Base-by-base conservation (phyloP, 2,797 vertebrate species). In the Poeciliopsis gracilis region DNA sequence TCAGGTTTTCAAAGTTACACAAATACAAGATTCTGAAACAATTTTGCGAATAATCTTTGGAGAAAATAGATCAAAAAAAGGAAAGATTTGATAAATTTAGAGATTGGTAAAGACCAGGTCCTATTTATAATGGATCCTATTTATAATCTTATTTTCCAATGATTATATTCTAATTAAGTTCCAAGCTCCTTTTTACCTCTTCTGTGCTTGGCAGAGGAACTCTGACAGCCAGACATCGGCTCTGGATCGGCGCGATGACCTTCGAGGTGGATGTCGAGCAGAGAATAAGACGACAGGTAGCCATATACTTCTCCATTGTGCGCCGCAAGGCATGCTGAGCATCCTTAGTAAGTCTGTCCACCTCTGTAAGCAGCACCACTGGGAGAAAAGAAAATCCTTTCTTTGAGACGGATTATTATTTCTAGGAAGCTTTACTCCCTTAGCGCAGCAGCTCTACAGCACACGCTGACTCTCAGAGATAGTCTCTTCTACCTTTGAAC, bases 221-320 rank as follows among this genome's bases (percentile, higher is more conserved):
- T 77, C 98, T 94, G 75, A 99, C 82, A 4, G 97, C 97, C 91
- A 99, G 93, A 82, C 98, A 99, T 78, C 98, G 95, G 88, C 98
- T 99, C 77, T 97, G 94, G 88, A 99, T 99, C 1, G 98, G 98
- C 4, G 95, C 94, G 41, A 99, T 99, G 79, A 99, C 96, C 93
- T 98, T 99, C 38, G 98, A 99, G 71, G 97, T 97, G 76, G 98
- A 99, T 87, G 96, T 99, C 71, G 97, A 98, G 93, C 97, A 99
- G 78, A 99, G 92, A 90, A 99, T 97, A 90, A 99, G 85, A 4
- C 98, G 96, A 91, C 98, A 99, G 76, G 97, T 99, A 2, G 95
- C 84, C 98, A 98, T 99, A 82, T 99, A 99, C 86, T 99, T 99
- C 84, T 99, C 98, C 98, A 99, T 99, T 0, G 98, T 99, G 75